These are phyloP conservation scores for Drosophila nikananu DNA, from an alignment of 1,140 invertebrate genomes.

Conservation along the genomic window DNA sequence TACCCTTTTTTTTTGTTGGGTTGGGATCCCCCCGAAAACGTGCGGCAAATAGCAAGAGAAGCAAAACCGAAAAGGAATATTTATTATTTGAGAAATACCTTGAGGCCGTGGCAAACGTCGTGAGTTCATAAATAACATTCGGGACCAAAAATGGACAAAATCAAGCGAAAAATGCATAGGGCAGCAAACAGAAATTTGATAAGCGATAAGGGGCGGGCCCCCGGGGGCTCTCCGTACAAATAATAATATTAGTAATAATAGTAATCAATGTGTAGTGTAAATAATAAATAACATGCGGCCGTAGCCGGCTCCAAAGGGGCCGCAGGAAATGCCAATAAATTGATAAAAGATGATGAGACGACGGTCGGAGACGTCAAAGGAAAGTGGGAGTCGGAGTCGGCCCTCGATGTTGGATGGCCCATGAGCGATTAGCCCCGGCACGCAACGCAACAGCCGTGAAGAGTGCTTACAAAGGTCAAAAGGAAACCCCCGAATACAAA, in stretches of 20 bases:
- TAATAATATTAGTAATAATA: slow-evolving; percentile 80
- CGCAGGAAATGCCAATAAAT: slow-evolving; percentile 76
- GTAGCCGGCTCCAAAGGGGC: slow-evolving; percentile 11
- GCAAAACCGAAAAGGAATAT: slow-evolving; percentile 67
- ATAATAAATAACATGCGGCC: slow-evolving; percentile 75
- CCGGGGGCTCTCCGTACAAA: slow-evolving; percentile 33
- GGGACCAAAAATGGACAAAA: slow-evolving; percentile 61
- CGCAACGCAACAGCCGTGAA: slow-evolving; percentile 55
- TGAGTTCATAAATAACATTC: slow-evolving; percentile 78
- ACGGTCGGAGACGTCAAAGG: slow-evolving; percentile 11
- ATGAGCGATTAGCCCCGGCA: slow-evolving; percentile 66
- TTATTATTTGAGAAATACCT: slow-evolving; percentile 80
- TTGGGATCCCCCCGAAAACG: slow-evolving; percentile 5
- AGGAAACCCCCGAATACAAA: slow-evolving; percentile 47
- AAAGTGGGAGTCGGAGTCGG: background rate
- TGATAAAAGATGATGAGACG: slow-evolving; percentile 78
- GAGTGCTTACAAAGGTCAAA: slow-evolving; percentile 74
- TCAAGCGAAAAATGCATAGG: slow-evolving; percentile 60
- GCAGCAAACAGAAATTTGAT: slow-evolving; percentile 62
- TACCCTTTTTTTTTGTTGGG: slow-evolving; percentile 16
- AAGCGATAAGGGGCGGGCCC: slow-evolving; percentile 49
- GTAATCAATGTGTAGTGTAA: slow-evolving; percentile 81
- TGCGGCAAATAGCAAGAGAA: slow-evolving; percentile 34
- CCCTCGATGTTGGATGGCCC: slow-evolving; percentile 43
- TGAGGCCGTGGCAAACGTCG: slow-evolving; percentile 60